Conservation (phyloP, 2,888 invertebrate species). For the Erpobdella octoculata region DNA sequence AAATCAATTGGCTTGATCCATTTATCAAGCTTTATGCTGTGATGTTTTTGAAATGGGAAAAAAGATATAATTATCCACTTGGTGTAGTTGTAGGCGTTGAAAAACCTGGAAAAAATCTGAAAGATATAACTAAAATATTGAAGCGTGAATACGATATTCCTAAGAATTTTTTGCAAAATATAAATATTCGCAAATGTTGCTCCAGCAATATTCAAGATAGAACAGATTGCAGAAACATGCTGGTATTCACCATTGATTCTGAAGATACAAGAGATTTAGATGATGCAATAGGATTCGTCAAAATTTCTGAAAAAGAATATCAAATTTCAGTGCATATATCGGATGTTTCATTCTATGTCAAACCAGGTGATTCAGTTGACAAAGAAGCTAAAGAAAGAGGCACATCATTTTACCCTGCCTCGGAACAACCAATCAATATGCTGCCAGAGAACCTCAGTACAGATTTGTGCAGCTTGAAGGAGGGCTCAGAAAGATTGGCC, state of each 20-base stretch:
- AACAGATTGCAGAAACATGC: slow-evolving; percentile 53
- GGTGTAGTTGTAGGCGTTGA: slow-evolving; percentile 45
- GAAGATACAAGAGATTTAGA: slow-evolving; percentile 82
- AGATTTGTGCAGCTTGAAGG: slow-evolving; percentile 53
- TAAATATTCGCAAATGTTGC: too few species aligned
- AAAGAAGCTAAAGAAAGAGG: slow-evolving; percentile 68
- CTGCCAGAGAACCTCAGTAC: slow-evolving; percentile 76
- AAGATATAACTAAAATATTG: slow-evolving; percentile 40
- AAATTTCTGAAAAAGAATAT: slow-evolving; percentile 34
- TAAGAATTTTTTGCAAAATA: slow-evolving; percentile 38
- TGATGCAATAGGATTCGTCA: slow-evolving; percentile 78
- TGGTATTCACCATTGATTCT: slow-evolving; percentile 86
- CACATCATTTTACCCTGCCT: slow-evolving; percentile 54
- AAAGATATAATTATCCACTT: slow-evolving; percentile 40
- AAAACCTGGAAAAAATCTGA: slow-evolving; percentile 38
- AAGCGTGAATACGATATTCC: slow-evolving; percentile 42
- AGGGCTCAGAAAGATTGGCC: slow-evolving; percentile 42
- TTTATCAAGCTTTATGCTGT: slow-evolving; percentile 43
- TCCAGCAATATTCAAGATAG: slow-evolving; percentile 44
- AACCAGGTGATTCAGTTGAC: slow-evolving; percentile 61
- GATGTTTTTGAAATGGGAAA: slow-evolving; percentile 45
- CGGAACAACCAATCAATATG: slow-evolving; percentile 67
- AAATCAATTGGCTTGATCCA: slow-evolving; percentile 37
- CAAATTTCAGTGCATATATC: slow-evolving; percentile 79
- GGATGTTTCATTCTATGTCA: slow-evolving; percentile 76